phyloP scores from a whole-genome alignment of 2,113 vertebrate genomes.

The Rousettus leschenaultii region DNA sequence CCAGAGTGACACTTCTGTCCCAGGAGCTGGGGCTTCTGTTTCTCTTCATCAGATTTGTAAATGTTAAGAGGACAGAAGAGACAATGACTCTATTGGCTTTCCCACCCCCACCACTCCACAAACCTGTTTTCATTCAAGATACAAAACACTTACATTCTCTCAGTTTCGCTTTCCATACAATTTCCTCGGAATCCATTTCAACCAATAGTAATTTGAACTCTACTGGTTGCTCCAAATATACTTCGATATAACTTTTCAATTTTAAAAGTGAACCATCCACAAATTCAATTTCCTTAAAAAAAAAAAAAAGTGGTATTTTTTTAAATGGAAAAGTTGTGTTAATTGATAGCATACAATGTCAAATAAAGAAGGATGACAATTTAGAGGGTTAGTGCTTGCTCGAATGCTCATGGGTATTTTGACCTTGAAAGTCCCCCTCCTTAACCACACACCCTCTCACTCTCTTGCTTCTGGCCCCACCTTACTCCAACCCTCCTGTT shows the following conservation, averaged over 20 bases:
- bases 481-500: background rate
- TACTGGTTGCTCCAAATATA: constrained; percentile 87
- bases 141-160: constrained; percentile 82
- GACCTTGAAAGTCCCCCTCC: background rate
- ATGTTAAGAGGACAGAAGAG: background rate
- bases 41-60: background rate
- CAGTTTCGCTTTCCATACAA: constrained; percentile 86
- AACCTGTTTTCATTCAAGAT: background rate
- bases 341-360: background rate
- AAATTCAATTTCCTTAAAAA: constrained; percentile 86
- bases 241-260: constrained; percentile 90
- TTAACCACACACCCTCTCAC: background rate
- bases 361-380: background rate
- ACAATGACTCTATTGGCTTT: background rate
- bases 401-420: background rate
- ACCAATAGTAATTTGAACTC: constrained; percentile 87
- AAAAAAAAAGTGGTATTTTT: background rate
- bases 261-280: constrained; percentile 79
- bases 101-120: background rate
- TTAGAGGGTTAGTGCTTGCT: background rate
- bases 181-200: constrained; percentile 84
- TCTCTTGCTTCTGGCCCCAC: background rate
- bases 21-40: background rate
- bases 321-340: background rate
- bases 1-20: background rate